Evolutionary conservation across 2,888 invertebrate genomes (phyloP), one percentile per base, ranked within the genome.

Genomic region (Danaus chrysippus): DNA sequence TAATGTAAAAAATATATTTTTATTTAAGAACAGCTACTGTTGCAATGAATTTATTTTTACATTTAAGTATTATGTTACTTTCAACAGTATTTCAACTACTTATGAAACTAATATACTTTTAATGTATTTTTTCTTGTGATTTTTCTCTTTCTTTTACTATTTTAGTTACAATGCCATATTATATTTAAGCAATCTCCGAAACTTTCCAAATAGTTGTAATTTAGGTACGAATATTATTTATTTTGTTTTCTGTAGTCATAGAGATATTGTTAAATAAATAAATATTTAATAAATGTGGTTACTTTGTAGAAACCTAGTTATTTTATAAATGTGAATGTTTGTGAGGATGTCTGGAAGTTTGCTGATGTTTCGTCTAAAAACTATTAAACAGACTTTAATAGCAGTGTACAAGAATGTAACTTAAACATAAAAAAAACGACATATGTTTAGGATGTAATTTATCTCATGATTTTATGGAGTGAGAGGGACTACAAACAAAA

Each of bases 81-180:
- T n/a, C 15, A 17, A 17, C 49, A 49, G 49, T 49, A 49, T 49
- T 49, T 17, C 8, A 10, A 10, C 49, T 49, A 49, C 49, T 49
- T 49, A 17, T 10, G 17, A 49, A 17, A 17, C 10, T 17, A 17
- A 49, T 10, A 49, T n/a, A n/a, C 15, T n/a, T 46, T 46, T 10
- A 46, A 5, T 34, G 23, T 34, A 34, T 34, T 1, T 46, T 46
- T 11, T 13, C 46, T n/a, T 46, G n/a, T 46, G n/a, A 13, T 9
- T 46, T 46, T 46, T 46, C 9, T 46, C 2, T 46, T 13, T 46
- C 10, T 49, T 10, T 34, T 34, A 34, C 23, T 44, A 12, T 61
- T 54, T 56, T 17, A 17, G 62, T 17, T 56, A 44, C 61, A 69
- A 70, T 71, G 71, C 71, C 71, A 71, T 71, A 71, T 67, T 71